Percentiles rank a stretch among this genome's conserved stretches.
Evolutionary conservation across 2,888 invertebrate species (phyloP).

Genomic region (Eupithecia subumbrata): DNA sequence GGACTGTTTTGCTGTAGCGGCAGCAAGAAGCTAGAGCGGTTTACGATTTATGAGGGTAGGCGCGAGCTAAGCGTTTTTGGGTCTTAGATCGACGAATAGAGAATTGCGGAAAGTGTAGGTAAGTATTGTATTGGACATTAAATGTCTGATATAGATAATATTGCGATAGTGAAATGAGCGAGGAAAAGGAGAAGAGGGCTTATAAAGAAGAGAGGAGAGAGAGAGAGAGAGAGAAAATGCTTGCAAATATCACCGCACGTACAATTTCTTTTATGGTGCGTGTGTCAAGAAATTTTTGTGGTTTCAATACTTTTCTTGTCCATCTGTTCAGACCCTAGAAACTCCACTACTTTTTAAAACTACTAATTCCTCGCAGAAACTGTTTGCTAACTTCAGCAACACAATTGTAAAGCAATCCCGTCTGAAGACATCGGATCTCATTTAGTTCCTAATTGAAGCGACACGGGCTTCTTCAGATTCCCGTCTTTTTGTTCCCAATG

Average conservation of each 20-base stretch:
- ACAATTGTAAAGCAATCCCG: constrained; percentile 23
- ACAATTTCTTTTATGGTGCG: no score
- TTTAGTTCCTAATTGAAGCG: constrained; percentile 35
- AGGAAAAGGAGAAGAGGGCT: not conserved
- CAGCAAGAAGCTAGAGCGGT: constrained; percentile 32
- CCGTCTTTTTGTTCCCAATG: constrained; percentile 28
- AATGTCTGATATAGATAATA: not conserved
- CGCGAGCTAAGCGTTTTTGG: constrained; percentile 8
- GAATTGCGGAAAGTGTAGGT: constrained; percentile 5
- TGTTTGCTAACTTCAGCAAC: constrained; percentile 16
- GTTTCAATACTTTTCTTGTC: not conserved
- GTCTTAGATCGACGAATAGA: not conserved
- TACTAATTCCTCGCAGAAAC: constrained; percentile 6
- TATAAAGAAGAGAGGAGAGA: not conserved
- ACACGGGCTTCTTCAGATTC: constrained; percentile 31
- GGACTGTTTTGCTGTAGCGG: constrained; percentile 49
- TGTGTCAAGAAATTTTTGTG: no score
- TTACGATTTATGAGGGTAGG: constrained; percentile 38
- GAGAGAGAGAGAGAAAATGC: not conserved
- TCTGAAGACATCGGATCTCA: constrained; percentile 27
- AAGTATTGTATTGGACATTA: not conserved
- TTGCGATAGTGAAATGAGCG: not conserved
- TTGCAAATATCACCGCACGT: no score
- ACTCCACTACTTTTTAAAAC: constrained; percentile 9
- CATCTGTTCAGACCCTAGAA: not conserved